These are phyloP conservation scores for Spilarctia lutea DNA, from an alignment of 2,888 invertebrate species.

Conservation along the genomic window DNA sequence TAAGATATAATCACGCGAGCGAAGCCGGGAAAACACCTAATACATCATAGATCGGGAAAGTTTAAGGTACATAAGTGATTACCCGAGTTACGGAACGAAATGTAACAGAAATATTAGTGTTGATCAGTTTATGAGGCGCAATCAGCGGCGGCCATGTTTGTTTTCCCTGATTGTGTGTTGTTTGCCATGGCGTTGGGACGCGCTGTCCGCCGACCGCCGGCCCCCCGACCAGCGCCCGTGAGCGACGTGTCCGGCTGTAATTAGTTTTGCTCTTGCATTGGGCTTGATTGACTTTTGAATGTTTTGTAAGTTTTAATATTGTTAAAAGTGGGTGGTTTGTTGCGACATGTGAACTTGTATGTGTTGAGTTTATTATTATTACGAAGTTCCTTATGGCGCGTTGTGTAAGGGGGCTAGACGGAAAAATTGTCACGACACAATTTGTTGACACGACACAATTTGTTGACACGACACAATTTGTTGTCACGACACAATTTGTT, in stretches of 20 bases:
- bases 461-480: too few species aligned
- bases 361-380: background rate
- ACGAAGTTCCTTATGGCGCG: too few species aligned
- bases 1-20: background rate
- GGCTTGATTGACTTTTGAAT: constrained; percentile 42
- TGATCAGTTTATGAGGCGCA: constrained; percentile 55
- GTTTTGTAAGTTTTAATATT: constrained; percentile 18
- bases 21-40: background rate
- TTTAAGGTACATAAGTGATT: constrained; percentile 19
- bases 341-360: background rate
- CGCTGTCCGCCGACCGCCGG: constrained; percentile 8
- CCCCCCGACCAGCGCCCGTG: background rate
- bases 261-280: constrained; percentile 46
- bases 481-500: too few species aligned
- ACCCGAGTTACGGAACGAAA: constrained; percentile 15
- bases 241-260: constrained; percentile 23
- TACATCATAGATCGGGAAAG: background rate
- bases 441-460: too few species aligned
- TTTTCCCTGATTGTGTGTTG: constrained; percentile 54
- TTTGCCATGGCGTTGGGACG: constrained; percentile 36
- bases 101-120: constrained; percentile 46
- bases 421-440: too few species aligned
- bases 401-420: too few species aligned
- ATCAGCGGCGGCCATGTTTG: constrained; percentile 54
- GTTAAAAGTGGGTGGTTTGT: constrained; percentile 5